phyloP scores from a whole-genome alignment of 2,888 invertebrate genomes.

The Drosophila macrospina region DNA sequence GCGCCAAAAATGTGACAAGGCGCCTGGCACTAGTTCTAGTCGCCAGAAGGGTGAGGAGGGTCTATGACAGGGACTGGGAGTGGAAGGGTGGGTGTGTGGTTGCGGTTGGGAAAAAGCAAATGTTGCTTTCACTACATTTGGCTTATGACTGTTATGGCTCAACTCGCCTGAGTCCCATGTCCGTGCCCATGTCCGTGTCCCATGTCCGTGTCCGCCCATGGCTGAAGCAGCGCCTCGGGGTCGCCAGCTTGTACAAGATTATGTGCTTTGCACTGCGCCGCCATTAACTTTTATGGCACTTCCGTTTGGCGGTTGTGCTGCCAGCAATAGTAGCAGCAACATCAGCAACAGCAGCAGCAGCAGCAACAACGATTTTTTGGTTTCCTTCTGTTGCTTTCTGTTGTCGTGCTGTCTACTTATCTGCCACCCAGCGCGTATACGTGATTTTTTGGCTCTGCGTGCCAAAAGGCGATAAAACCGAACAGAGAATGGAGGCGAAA shows the following conservation, averaged over 20 bases:
- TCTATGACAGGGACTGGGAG: conserved; percentile 19
- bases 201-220: conserved; percentile 22
- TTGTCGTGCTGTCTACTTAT: conserved; percentile 50
- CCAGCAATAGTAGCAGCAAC: conserved; percentile 18
- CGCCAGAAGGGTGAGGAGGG: neutral
- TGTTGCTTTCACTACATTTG: conserved; percentile 70
- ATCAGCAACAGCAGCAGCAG: neutral
- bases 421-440: conserved; percentile 68
- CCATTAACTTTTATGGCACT: conserved; percentile 82
- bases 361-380: conserved; percentile 23
- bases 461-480: conserved; percentile 60
- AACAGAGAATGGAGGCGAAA: neutral
- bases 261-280: conserved; percentile 75
- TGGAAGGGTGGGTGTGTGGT: neutral
- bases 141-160: conserved; percentile 54
- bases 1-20: conserved; percentile 30
- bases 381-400: neutral
- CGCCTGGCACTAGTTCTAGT: conserved; percentile 18
- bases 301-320: conserved; percentile 77
- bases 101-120: conserved; percentile 43
- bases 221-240: conserved; percentile 60
- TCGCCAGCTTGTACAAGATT: conserved; percentile 79
- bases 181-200: conserved; percentile 13
- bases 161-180: conserved; percentile 21
- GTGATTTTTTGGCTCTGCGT: conserved; percentile 74